Base-by-base conservation (phyloP, 2,888 invertebrate species). In the Heteropelma amictum region DNA sequence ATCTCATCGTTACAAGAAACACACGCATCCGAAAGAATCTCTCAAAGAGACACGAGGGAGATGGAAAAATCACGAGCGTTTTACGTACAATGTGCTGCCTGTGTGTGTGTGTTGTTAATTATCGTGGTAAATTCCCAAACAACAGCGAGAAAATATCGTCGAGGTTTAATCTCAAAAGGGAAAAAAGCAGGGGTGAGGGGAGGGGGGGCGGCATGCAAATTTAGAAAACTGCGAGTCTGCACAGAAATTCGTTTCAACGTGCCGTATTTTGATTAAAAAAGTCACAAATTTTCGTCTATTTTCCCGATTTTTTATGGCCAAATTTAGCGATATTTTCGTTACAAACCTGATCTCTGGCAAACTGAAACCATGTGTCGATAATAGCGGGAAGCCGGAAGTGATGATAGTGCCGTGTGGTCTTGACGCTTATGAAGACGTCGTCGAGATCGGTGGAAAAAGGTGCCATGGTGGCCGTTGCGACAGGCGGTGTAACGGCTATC, bases 381-480 rank as follows among this genome's bases (percentile, higher is more conserved):
- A 98, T 95, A 78, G 97, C 92, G 64, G 95, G 95, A 85, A 99
- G 90, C 83, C 98, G 93, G 60, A 94, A 93, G 80, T 93, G 91
- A 89, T 98, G 97, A 90, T 96, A 97, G 90, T 94, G 93, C 88
- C 94, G 93, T 68, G 98, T 96, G 77, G 98, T 98, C 91, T 98
- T 98, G 67, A 98, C 97, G 91, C 96, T 96, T 89, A 98, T 96
- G 90, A 97, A 98, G 85, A 98, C 92, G 90, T 98, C 97, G 90
- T 95, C 93, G 83, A 97, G 90, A 82, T 92, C 93, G 80, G 95
- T 94, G 79, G 93, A 92, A 75, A 92, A 92, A 72, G 93, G 92
- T 81, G 91, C 89, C 81, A 90, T 87, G 28, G 90, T 90, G 61
- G 90, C 90, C 12, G 90, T 90, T 63, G 89, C 88, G 63, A 87